phyloP scores from a whole-genome alignment of 2,888 invertebrate species.

The Drosophila anomelani region DNA sequence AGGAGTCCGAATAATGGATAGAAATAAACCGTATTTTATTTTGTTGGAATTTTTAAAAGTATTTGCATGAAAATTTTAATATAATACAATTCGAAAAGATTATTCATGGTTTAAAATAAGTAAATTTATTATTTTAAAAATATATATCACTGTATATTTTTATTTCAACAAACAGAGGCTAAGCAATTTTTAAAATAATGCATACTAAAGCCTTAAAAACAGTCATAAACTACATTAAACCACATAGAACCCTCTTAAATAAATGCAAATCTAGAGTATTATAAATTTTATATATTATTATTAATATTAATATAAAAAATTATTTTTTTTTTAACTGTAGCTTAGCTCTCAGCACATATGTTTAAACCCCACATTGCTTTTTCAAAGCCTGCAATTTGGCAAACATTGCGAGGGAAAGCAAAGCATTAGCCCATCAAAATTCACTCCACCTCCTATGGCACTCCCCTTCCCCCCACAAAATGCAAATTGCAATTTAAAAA shows the following conservation, averaged over 20 bases:
- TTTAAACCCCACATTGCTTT: background rate
- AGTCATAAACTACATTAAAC: too few relatives aligned
- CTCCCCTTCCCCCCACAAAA: conserved; percentile 21
- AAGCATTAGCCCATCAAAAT: conserved; percentile 5
- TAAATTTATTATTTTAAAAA: background rate
- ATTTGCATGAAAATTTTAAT: too few relatives aligned
- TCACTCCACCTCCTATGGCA: background rate
- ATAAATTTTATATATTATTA: background rate
- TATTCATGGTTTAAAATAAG: too few relatives aligned
- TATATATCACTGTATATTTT: background rate
- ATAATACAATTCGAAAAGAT: too few relatives aligned
- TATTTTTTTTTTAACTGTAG: too few relatives aligned
- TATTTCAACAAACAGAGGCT: background rate
- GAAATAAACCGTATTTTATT: background rate
- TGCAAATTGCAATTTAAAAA: conserved; percentile 54
- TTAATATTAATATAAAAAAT: too few relatives aligned
- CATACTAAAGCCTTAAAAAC: background rate
- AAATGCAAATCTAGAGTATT: background rate
- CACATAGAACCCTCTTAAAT: background rate
- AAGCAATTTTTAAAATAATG: background rate
- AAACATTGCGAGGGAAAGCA: background rate
- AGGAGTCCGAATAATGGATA: background rate
- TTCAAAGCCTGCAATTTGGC: conserved; percentile 1
- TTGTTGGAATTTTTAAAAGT: background rate
- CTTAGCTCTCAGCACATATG: background rate